Percentiles rank a stretch among this genome's conserved stretches.
These are phyloP conservation scores for Odontamblyopus lacepedii DNA, from an alignment of 2,797 vertebrate species.

Conservation along the genomic window DNA sequence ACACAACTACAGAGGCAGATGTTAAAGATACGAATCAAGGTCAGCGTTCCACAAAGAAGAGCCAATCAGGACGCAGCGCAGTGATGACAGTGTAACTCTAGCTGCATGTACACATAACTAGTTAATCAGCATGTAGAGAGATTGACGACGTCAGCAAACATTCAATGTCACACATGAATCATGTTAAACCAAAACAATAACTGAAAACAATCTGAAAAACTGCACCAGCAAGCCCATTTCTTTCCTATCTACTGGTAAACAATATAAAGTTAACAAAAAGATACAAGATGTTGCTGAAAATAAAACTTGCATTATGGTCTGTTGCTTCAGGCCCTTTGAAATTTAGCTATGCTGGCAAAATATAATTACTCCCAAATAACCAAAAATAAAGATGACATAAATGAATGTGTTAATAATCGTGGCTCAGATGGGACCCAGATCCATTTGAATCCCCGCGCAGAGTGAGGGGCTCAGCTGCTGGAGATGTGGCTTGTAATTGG, in stretches of 20 bases:
- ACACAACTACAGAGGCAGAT: slow-evolving; percentile 11
- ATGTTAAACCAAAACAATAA: slow-evolving; percentile 15
- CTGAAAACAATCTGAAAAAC: slow-evolving; percentile 8
- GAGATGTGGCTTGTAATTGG: slow-evolving; percentile 53
- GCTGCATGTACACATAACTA: slow-evolving; percentile 46
- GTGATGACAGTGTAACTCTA: slow-evolving; percentile 31
- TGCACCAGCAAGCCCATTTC: not conserved
- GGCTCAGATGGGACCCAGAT: slow-evolving; percentile 49
- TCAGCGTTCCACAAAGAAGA: slow-evolving; percentile 9
- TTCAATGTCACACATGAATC: slow-evolving; percentile 18
- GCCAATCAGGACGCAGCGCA: slow-evolving; percentile 11
- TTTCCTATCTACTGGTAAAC: not conserved
- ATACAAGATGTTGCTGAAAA: not conserved
- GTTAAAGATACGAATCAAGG: slow-evolving; percentile 28
- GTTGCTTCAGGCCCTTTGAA: not conserved
- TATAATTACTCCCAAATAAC: slow-evolving; percentile 1
- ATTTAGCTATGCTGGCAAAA: not conserved
- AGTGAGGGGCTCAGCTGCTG: slow-evolving; percentile 67
- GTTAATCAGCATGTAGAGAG: slow-evolving; percentile 41
- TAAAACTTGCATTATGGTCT: not conserved
- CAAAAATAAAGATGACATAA: slow-evolving; percentile 50
- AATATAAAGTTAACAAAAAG: slow-evolving; percentile 1
- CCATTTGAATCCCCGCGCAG: slow-evolving; percentile 33
- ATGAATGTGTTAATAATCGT: slow-evolving; percentile 52
- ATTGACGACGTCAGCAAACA: slow-evolving; percentile 32